Evolutionary conservation across 30 jellyfish, hydroid and myxozoan species (phyloP).

Genomic region (Aurelia sp.): DNA sequence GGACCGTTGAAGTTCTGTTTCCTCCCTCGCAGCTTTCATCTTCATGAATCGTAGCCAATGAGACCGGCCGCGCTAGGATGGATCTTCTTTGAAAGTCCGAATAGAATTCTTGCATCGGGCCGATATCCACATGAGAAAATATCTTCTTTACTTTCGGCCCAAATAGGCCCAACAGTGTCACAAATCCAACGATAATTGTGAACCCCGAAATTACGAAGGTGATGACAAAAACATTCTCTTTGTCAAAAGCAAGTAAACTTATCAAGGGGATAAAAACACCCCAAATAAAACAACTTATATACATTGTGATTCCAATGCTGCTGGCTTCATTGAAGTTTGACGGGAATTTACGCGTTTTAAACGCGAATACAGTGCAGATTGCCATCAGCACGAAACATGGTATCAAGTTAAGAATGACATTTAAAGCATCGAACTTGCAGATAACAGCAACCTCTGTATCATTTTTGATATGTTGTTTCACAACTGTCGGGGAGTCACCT

Average conservation of each 20-base stretch:
- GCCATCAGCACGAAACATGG: slow-evolving; percentile 83
- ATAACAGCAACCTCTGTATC: slow-evolving; percentile 52
- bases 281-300: slow-evolving; percentile 82
- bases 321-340: slow-evolving; percentile 90
- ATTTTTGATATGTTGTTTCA: slow-evolving; percentile 25
- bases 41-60: slow-evolving; percentile 21
- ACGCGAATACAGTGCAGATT: slow-evolving; percentile 91
- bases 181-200: slow-evolving; percentile 63
- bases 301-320: slow-evolving; percentile 96
- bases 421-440: slow-evolving; percentile 66
- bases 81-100: slow-evolving; percentile 22
- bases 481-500: slow-evolving; percentile 81
- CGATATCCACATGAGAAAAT: slow-evolving; percentile 12
- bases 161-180: slow-evolving; percentile 85
- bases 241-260: slow-evolving; percentile 22
- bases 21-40: background rate
- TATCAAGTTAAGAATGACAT: slow-evolving; percentile 69
- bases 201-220: slow-evolving; percentile 59
- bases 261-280: slow-evolving; percentile 68
- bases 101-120: slow-evolving; percentile 33
- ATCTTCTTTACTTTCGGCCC: slow-evolving; percentile 77
- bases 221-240: slow-evolving; percentile 39
- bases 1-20: background rate
- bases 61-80: background rate
- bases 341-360: slow-evolving; percentile 92